These are phyloP conservation scores for Montipora capitata DNA, from an alignment of 92 coral and sea anemone species.

Conservation along the genomic window DNA sequence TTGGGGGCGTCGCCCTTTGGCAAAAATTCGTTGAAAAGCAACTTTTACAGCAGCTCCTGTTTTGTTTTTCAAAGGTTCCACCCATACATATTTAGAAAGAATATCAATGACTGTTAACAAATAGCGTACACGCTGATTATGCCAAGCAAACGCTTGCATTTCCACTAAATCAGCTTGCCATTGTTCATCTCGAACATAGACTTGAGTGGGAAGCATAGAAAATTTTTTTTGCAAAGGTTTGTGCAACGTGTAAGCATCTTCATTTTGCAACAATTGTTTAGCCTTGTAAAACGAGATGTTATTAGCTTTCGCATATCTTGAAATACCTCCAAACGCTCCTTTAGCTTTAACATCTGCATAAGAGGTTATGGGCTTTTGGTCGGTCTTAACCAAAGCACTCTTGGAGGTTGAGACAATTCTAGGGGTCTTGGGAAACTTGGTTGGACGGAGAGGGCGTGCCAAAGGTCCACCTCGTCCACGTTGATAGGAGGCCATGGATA, in stretches of 20 bases:
- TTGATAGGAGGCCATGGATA: no score
- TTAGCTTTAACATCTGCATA: no score
- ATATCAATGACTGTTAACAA: conserved; percentile 41
- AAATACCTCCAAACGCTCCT: no score
- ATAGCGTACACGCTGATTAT: conserved; percentile 5
- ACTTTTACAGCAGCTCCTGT: conserved; percentile 6
- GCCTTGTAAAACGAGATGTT: no score
- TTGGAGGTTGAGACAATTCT: no score
- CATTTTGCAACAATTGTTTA: no score
- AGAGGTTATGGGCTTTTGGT: no score
- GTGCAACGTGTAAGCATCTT: background rate
- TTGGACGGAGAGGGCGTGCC: no score
- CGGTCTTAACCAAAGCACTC: no score
- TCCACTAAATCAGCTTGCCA: conserved; percentile 47
- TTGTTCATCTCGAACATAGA: background rate
- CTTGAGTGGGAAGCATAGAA: background rate
- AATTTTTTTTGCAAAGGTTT: background rate
- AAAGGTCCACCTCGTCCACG: no score
- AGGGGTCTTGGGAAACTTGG: no score
- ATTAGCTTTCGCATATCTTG: no score
- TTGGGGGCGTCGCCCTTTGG: conserved; percentile 14
- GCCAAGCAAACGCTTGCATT: background rate
- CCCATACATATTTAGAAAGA: conserved; percentile 67
- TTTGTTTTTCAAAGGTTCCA: conserved; percentile 53
- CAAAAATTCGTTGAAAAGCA: conserved; percentile 7